phyloP scores from a whole-genome alignment of 2,888 invertebrate species.

The Theristus sp. region DNA sequence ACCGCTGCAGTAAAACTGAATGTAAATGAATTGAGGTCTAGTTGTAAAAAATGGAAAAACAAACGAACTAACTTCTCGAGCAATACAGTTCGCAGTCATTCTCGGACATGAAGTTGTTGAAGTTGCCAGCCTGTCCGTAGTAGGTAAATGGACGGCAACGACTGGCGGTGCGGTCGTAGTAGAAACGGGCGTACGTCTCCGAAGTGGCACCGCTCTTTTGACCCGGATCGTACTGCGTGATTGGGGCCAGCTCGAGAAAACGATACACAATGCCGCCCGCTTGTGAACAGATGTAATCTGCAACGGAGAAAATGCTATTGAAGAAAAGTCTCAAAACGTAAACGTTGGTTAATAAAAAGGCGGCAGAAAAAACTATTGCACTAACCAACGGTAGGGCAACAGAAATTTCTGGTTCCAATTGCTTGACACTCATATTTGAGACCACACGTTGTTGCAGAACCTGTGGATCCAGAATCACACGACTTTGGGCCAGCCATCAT shows the following conservation, averaged over 20 bases:
- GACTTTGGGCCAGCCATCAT: background rate
- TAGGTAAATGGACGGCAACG: constrained; percentile 11
- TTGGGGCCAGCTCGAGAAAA: background rate
- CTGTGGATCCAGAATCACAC: background rate
- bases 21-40: background rate
- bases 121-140: background rate
- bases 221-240: background rate
- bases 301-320: background rate
- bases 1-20: constrained; percentile 13
- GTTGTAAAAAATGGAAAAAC: background rate
- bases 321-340: too few species aligned
- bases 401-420: constrained; percentile 22
- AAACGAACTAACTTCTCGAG: background rate
- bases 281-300: background rate
- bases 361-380: background rate
- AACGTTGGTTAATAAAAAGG: too few species aligned
- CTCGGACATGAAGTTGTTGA: constrained; percentile 2
- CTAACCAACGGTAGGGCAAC: constrained; percentile 16
- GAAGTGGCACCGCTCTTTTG: background rate
- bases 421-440: constrained; percentile 23
- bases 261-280: background rate
- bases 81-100: background rate
- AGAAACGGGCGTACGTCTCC: background rate
- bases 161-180: constrained; percentile 16
- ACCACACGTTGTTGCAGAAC: constrained; percentile 12